Base-by-base conservation (phyloP, 2,888 invertebrate species). In the Drosophila tripunctata region DNA sequence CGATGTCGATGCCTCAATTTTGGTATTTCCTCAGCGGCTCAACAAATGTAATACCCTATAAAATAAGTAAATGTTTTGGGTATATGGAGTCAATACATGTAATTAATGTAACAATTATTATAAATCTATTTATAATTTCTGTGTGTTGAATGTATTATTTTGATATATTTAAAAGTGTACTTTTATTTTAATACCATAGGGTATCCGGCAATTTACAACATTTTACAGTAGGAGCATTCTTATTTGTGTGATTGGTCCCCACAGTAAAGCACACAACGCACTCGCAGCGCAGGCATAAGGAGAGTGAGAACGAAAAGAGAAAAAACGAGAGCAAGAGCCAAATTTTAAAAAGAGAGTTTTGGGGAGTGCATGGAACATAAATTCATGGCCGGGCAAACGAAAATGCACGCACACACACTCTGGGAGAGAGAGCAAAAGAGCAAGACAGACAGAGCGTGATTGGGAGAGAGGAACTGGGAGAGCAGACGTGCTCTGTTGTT, bases 311-410 rank as follows among this genome's bases (percentile, higher is more conserved):
- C 45, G 36, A 60, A 38, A 45, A 43, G 41, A n/a, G 36, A 31
- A 51, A 54, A 38, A 62, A 45, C 10, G 54, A 45, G 64, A 31
- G 36, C 15, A n/a, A 35, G 33, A 66, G 50, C n/a, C 7, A 22
- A 35, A 48, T 15, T 24, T 27, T 30, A 33, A 41, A 33, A 41
- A 55, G 61, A 73, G 74, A 60, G 47, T 38, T 45, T 31, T 51
- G 38, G 43, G 67, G 47, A 68, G 50, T 54, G 67, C 56, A 69
- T 51, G 35, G 55, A 61, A 73, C 51, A 44, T 27, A 67, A 67
- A 74, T 61, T 61, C 68, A 52, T 73, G 50, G 51, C 40, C 30
- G 67, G 67, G 55, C 44, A 68, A 55, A 36, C 27, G 58, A 55
- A 69, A 70, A 70, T 64, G 68, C 64, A 38, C 48, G 35, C 12